These are phyloP conservation scores for Drosophila subquinaria DNA, from an alignment of 2,888 invertebrate genomes.

Conservation along the genomic window DNA sequence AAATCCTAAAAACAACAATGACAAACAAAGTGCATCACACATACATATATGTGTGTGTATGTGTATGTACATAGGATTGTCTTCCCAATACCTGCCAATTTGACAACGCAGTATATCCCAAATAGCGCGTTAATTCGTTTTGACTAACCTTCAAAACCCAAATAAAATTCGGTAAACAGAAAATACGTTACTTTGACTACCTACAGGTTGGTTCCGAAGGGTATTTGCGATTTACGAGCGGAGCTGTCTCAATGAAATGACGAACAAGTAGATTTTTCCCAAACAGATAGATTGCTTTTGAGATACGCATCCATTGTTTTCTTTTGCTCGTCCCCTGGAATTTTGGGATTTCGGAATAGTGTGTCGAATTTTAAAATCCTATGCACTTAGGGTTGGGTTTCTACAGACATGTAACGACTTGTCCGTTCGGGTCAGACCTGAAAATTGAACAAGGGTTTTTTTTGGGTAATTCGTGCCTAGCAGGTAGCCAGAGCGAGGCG, in stretches of 20 bases:
- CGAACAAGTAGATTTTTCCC: conserved; percentile 65
- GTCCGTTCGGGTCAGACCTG: conserved; percentile 45
- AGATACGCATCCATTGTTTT: conserved; percentile 59
- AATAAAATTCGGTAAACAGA: conserved; percentile 41
- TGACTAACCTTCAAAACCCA: conserved; percentile 75
- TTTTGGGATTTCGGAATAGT: conserved; percentile 46
- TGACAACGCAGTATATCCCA: conserved; percentile 52
- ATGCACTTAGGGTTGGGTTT: conserved; percentile 52
- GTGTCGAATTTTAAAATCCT: conserved; percentile 76
- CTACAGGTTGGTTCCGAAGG: conserved; percentile 50
- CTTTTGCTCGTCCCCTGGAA: conserved; percentile 48
- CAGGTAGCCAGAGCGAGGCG: conserved; percentile 65
- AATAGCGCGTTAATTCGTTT: conserved; percentile 78
- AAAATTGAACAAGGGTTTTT: conserved; percentile 53
- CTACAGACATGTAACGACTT: conserved; percentile 68
- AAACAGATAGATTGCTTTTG: conserved; percentile 59
- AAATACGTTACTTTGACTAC: conserved; percentile 70
- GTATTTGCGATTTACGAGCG: conserved; percentile 36
- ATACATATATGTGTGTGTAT: background rate
- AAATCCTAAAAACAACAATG: conserved; percentile 68
- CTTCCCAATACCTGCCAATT: conserved; percentile 63
- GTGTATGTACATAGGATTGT: conserved; percentile 26
- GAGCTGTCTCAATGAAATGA: conserved; percentile 65
- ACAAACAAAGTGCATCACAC: conserved; percentile 52
- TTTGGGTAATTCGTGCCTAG: conserved; percentile 34